Evolutionary conservation across 1,140 invertebrate species (phyloP).

Genomic region (Galleria mellonella): DNA sequence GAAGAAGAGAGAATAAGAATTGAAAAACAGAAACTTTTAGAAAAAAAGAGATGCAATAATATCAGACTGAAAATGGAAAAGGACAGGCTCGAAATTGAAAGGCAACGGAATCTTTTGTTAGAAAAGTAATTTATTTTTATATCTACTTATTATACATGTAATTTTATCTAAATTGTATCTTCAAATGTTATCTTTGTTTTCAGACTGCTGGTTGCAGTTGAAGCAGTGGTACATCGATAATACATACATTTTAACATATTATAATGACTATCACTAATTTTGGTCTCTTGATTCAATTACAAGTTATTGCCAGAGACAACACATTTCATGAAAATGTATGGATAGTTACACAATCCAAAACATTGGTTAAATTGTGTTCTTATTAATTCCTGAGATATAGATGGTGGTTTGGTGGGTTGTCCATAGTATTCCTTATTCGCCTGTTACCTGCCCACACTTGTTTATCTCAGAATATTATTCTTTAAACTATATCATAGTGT

Average conservation of each 20-base stretch:
- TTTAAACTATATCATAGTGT: too few species aligned
- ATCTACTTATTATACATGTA: background rate
- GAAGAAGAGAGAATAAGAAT: conserved; percentile 44
- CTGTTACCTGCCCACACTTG: too few species aligned
- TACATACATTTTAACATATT: background rate
- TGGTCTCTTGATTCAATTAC: too few species aligned
- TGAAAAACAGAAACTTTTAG: conserved; percentile 38
- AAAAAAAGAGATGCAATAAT: conserved; percentile 43
- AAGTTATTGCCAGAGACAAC: too few species aligned
- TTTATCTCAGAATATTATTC: too few species aligned
- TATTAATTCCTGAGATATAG: too few species aligned
- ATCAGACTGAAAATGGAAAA: conserved; percentile 40
- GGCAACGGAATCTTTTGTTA: conserved; percentile 34
- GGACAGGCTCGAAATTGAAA: conserved; percentile 39
- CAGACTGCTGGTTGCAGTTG: conserved; percentile 32
- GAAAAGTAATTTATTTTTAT: conserved; percentile 26
- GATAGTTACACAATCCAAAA: too few species aligned
- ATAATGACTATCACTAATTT: too few species aligned
- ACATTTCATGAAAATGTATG: too few species aligned
- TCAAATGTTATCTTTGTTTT: conserved; percentile 10
- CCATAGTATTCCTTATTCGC: too few species aligned
- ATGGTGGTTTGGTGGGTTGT: too few species aligned
- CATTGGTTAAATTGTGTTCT: too few species aligned
- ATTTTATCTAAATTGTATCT: background rate
- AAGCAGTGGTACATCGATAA: conserved; percentile 26